Base-by-base conservation (phyloP, 2,888 invertebrate species). In the Cataglyphis rosenhaueri region DNA sequence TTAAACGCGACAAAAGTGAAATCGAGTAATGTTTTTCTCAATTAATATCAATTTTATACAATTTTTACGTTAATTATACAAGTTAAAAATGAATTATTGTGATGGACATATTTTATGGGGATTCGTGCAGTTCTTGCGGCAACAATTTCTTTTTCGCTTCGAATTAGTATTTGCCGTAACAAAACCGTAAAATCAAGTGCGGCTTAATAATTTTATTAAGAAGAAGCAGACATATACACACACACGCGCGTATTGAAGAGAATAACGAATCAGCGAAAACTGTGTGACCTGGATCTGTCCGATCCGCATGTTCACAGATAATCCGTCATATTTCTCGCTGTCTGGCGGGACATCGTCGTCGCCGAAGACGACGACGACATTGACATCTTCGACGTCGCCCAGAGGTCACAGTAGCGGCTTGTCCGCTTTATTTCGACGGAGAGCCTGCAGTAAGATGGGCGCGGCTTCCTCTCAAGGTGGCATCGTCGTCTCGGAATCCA, bases 251-350 rank as follows among this genome's bases (percentile, higher is more conserved):
- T n/a, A 52, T 21, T 38, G 10, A 74, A 64, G 32, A 52, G 35
- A 62, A 9, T 48, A 15, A 15, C 12, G 18, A 35, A 52, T 35
- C 18, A 21, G 44, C 32, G 57, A 66, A 12, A 66, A 2, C 9
- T 35, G 38, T 52, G 64, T 38, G 75, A 76, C 15, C 21, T 9
- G 44, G 18, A 59, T 25, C 71, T 52, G 38, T 65, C 66, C 48
- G 57, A 78, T 73, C 84, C 89, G 90, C 91, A 92, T 95, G 94
- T 95, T 96, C 90, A 89, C 96, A 97, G 97, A 97, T 95, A 97
- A 97, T 94, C 97, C 97, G 65, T 97, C 97, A 86, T 97, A 97
- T 94, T 97, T 97, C 94, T 96, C 97, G 91, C 95, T 97, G 91
- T 95, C 96, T 88, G 96, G 81, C 86, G 82, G 87, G 81, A 62